Percentiles rank a stretch among this genome's conserved stretches.
Conservation (phyloP, 2,113 vertebrate species). For the Neomonachus schauinslandi region DNA sequence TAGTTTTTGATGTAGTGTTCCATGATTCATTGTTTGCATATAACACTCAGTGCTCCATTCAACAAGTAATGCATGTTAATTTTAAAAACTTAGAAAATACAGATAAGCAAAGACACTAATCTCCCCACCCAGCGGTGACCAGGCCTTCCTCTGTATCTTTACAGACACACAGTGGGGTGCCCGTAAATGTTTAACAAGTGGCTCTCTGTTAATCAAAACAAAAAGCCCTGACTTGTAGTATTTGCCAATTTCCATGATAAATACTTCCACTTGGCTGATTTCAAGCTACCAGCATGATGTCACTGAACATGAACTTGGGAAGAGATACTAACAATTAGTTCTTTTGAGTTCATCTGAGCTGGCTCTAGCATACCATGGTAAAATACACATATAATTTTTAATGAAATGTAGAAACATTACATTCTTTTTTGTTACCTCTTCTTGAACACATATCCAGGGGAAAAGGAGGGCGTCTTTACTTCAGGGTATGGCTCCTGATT, state of each 20-base stretch:
- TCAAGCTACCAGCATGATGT: neutral
- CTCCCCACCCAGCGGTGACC: neutral
- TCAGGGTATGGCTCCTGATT: neutral
- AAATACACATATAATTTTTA: slow-evolving; percentile 36
- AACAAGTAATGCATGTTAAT: neutral
- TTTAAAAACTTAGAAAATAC: neutral
- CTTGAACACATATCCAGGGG: neutral
- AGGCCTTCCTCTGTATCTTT: neutral
- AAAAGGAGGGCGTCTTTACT: neutral
- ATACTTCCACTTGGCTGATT: slow-evolving; percentile 33
- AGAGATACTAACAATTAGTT: slow-evolving; percentile 49
- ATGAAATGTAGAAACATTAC: slow-evolving; percentile 7
- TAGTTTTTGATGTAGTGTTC: too few relatives aligned
- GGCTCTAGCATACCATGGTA: neutral
- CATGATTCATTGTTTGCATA: too few relatives aligned
- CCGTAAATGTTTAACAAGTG: neutral
- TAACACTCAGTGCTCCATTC: too few relatives aligned
- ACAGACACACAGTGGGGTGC: neutral
- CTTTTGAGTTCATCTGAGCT: neutral
- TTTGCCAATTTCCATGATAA: slow-evolving; percentile 44
- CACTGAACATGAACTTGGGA: slow-evolving; percentile 24
- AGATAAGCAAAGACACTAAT: neutral
- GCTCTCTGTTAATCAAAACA: neutral
- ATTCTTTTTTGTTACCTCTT: neutral
- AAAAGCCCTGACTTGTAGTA: slow-evolving; percentile 1